phyloP scores from a whole-genome alignment of 2,797 vertebrate genomes.

The Chromobotia macracanthus region DNA sequence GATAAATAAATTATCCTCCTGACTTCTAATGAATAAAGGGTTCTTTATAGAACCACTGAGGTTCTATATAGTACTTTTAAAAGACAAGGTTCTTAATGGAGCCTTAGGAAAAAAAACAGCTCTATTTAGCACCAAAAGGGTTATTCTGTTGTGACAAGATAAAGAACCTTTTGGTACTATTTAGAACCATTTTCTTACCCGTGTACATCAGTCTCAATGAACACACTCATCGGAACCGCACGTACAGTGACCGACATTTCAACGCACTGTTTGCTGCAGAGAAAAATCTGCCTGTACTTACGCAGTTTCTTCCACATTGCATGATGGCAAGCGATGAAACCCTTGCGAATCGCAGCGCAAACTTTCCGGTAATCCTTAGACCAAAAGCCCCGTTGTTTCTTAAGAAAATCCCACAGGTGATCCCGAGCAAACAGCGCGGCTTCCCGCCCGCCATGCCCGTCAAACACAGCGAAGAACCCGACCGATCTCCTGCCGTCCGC shows the following conservation, averaged over 20 bases:
- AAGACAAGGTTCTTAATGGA: too few relatives aligned
- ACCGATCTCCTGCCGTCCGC: slow-evolving; percentile 73
- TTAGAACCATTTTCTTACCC: slow-evolving; percentile 73
- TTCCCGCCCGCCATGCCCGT: slow-evolving; percentile 93
- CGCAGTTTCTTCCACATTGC: slow-evolving; percentile 98
- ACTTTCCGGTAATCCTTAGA: slow-evolving; percentile 88
- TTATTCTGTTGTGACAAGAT: too few relatives aligned
- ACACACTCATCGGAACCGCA: slow-evolving; percentile 53
- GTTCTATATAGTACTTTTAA: too few relatives aligned
- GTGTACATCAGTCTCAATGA: too few relatives aligned
- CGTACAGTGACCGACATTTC: slow-evolving; percentile 70
- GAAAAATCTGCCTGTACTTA: slow-evolving; percentile 74
- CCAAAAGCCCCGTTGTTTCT: slow-evolving; percentile 91
- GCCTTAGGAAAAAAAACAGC: too few relatives aligned
- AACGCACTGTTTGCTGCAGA: slow-evolving; percentile 70
- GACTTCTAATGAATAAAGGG: too few relatives aligned
- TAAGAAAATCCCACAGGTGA: slow-evolving; percentile 89
- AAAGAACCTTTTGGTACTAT: too few relatives aligned
- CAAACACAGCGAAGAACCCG: slow-evolving; percentile 92
- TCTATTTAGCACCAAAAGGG: too few relatives aligned
- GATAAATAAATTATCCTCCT: too few relatives aligned
- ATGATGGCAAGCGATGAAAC: slow-evolving; percentile 92
- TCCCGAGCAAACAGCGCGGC: slow-evolving; percentile 92
- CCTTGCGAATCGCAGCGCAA: slow-evolving; percentile 90
- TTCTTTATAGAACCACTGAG: too few relatives aligned